Evolutionary conservation across 2,113 vertebrate species (phyloP), one percentile per base, ranked within the genome.

Genomic region (Xerus inauris): DNA sequence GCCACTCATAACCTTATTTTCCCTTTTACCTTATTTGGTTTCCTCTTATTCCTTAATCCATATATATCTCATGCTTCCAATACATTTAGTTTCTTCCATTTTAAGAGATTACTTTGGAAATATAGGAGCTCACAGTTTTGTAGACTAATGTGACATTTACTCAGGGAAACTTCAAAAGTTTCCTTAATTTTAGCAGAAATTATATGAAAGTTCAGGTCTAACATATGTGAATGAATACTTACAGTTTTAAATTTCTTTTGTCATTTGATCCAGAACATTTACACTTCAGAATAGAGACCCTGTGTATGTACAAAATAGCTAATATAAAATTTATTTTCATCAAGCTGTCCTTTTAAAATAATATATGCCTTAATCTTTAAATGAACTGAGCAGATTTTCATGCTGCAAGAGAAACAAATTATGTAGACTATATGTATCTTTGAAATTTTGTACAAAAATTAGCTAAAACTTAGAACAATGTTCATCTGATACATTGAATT

Each of bases 31-130:
- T 91, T 67, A 77, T 54, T 93, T 75, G 26, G 1, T 89, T 93
- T 91, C 32, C 10, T 86, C 4, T 94, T 91, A 49, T 67, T 35
- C 16, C 30, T 71, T 86, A 92, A 73, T 89, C 47, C 32, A 19
- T 67, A 14, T 65, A 72, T 45, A 38, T 72, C 16, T 10, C 35
- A 57, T 72, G 11, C 19, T 95, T 81, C 67, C 79, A 79, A 94
- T 80, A 26, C 5, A 38, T 81, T 87, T 94, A 85, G 12, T 71
- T 84, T 84, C 35, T 95, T 93, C 64, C 28, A 73, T 67, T 81
- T 96, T 81, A 69, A 87, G n/a, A 84, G 49, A 8, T 80, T 57
- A 84, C 57, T 95, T 92, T 81, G 42, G 62, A 97, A 93, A 94
- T 82, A 67, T 1, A 69, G 8, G 51, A 64, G 4, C 54, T 88